A percentile compares a stretch with the other conserved stretches of the same genome.
Conservation (phyloP, 2,113 vertebrate species). For the Eretmochelys imbricata region DNA sequence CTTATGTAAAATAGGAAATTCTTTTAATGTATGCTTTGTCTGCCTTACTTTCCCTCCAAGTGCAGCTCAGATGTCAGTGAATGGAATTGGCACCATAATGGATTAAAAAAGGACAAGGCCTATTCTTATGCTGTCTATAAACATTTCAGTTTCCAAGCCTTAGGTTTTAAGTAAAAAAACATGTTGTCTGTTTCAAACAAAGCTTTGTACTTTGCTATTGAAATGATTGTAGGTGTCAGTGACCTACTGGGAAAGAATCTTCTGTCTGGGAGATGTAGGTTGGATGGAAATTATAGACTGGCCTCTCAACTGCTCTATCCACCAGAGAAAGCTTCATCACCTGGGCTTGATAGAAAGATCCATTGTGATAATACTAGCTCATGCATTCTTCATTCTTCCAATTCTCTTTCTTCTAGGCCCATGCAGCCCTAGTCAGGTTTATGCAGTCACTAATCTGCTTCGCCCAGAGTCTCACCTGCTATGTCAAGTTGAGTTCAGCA, state of each 20-base stretch:
- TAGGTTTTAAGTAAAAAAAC: neutral
- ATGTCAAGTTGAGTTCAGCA: conserved; percentile 74
- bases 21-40: neutral
- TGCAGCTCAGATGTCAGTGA: neutral
- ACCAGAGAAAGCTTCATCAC: neutral
- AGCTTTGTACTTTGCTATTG: neutral
- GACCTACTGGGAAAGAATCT: neutral
- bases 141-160: neutral
- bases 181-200: neutral
- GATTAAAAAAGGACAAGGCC: neutral
- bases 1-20: neutral
- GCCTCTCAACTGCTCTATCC: too few species aligned
- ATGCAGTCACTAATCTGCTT: conserved; percentile 51
- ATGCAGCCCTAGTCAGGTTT: conserved; percentile 64
- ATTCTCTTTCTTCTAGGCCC: conserved; percentile 47
- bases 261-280: neutral
- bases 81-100: neutral
- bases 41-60: neutral
- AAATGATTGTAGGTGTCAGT: neutral
- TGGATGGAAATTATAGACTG: too few species aligned
- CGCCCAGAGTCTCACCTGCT: conserved; percentile 60
- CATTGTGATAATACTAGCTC: neutral
- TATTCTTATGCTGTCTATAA: neutral
- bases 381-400: neutral
- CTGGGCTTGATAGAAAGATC: neutral